Percentiles rank a stretch among this genome's conserved stretches.
phyloP scores from a whole-genome alignment of 2,888 invertebrate species.

The Zaprionus obscuricornis region DNA sequence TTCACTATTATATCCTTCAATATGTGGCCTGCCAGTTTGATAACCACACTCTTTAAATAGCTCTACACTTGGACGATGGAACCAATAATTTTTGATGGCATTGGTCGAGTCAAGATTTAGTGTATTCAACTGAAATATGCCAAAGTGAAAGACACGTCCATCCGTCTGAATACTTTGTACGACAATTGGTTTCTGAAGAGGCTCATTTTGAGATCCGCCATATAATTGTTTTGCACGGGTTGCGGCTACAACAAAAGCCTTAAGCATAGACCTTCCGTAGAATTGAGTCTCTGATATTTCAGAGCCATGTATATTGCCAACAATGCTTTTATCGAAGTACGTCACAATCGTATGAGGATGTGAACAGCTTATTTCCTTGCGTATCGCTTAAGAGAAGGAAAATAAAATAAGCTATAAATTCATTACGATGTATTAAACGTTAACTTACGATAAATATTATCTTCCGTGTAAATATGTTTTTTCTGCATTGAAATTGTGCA shows the following conservation, averaged over 20 bases:
- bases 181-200: conserved; percentile 89
- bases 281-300: conserved; percentile 88
- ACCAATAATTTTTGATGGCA: conserved; percentile 89
- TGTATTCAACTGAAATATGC: conserved; percentile 93
- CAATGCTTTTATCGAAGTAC: conserved; percentile 87
- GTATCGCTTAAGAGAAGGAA: conserved; percentile 58
- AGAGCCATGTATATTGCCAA: conserved; percentile 88
- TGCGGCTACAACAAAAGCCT: conserved; percentile 90
- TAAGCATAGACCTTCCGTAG: conserved; percentile 88
- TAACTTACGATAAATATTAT: conserved; percentile 89
- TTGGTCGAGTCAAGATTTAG: conserved; percentile 86
- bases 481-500: conserved; percentile 85
- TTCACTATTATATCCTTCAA: conserved; percentile 90
- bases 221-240: conserved; percentile 89
- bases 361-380: conserved; percentile 43
- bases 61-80: conserved; percentile 87
- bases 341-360: conserved; percentile 91
- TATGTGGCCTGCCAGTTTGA: conserved; percentile 86
- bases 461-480: conserved; percentile 87
- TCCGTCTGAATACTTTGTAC: conserved; percentile 93
- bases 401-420: too few relatives aligned
- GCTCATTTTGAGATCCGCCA: conserved; percentile 83
- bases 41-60: conserved; percentile 88
- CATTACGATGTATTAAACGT: neutral
- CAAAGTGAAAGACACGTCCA: conserved; percentile 90